phyloP scores from a whole-genome alignment of 2,888 invertebrate genomes.

The Drosophila cracens region DNA sequence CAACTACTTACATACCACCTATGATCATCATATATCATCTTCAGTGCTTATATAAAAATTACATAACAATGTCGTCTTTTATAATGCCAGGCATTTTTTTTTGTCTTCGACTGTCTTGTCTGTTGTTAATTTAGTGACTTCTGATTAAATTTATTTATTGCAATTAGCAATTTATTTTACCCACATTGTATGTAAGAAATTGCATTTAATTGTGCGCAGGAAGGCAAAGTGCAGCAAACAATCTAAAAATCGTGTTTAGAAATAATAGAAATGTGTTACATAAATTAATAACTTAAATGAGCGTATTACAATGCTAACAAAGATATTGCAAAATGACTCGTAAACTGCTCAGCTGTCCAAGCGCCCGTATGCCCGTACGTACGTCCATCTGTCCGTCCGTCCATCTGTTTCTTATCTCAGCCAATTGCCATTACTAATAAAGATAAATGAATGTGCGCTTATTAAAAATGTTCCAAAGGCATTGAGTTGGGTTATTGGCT shows the following conservation, averaged over 20 bases:
- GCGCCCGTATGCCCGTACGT: neutral
- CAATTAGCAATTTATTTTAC: slow-evolving; percentile 52
- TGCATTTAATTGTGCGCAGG: slow-evolving; percentile 55
- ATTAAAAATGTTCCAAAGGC: slow-evolving; percentile 60
- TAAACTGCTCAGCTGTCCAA: slow-evolving; percentile 37
- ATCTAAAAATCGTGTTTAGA: slow-evolving; percentile 54
- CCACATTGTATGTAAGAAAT: slow-evolving; percentile 22
- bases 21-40: neutral
- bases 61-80: slow-evolving; percentile 22
- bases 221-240: slow-evolving; percentile 33
- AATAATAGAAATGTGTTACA: slow-evolving; percentile 51
- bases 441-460: slow-evolving; percentile 72
- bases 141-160: slow-evolving; percentile 38
- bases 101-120: slow-evolving; percentile 10
- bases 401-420: slow-evolving; percentile 58
- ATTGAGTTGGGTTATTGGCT: slow-evolving; percentile 74
- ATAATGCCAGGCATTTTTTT: neutral
- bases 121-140: slow-evolving; percentile 24
- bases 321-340: slow-evolving; percentile 55
- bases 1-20: neutral
- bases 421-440: slow-evolving; percentile 77
- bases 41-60: neutral
- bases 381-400: neutral
- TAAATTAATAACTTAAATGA: slow-evolving; percentile 66
- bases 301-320: slow-evolving; percentile 35